These are phyloP conservation scores for Chelon auratus DNA, from an alignment of 2,797 vertebrate species.

Conservation along the genomic window DNA sequence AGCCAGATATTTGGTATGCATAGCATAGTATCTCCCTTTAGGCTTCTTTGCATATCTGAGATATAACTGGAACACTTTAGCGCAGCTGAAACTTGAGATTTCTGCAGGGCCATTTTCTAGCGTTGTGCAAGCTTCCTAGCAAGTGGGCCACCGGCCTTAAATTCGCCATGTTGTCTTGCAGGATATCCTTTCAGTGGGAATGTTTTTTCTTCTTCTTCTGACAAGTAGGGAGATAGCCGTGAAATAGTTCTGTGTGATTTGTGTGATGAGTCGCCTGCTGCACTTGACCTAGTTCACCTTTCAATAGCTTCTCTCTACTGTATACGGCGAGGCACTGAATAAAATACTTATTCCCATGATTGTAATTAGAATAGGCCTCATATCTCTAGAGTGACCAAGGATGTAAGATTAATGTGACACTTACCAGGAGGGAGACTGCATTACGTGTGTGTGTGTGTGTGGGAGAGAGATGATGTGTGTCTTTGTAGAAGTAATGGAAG, in stretches of 20 bases:
- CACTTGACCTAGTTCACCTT: slow-evolving; percentile 58
- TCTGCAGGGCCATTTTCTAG: slow-evolving; percentile 25
- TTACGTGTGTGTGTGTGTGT: background rate
- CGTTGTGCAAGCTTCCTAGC: background rate
- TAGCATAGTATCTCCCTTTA: slow-evolving; percentile 50
- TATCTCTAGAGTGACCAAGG: slow-evolving; percentile 37
- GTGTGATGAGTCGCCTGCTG: slow-evolving; percentile 32
- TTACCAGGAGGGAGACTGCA: slow-evolving; percentile 18
- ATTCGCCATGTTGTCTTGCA: slow-evolving; percentile 26
- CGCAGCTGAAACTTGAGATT: slow-evolving; percentile 23
- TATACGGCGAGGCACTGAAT: slow-evolving; percentile 13
- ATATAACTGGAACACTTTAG: slow-evolving; percentile 42
- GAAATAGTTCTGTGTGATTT: slow-evolving; percentile 3
- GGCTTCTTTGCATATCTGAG: slow-evolving; percentile 41
- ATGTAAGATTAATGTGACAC: slow-evolving; percentile 43
- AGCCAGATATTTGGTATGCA: slow-evolving; percentile 60
- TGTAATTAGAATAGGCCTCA: slow-evolving; percentile 51
- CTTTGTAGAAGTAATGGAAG: slow-evolving; percentile 2
- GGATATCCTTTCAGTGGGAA: slow-evolving; percentile 27
- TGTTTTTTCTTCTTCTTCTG: slow-evolving; percentile 2
- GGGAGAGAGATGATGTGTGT: background rate
- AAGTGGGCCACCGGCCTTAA: slow-evolving; percentile 6
- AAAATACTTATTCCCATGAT: slow-evolving; percentile 47
- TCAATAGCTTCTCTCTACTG: slow-evolving; percentile 31
- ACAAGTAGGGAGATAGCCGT: background rate